Base-by-base conservation (phyloP, 2,888 invertebrate species). In the Acanthosepion lycidas region DNA sequence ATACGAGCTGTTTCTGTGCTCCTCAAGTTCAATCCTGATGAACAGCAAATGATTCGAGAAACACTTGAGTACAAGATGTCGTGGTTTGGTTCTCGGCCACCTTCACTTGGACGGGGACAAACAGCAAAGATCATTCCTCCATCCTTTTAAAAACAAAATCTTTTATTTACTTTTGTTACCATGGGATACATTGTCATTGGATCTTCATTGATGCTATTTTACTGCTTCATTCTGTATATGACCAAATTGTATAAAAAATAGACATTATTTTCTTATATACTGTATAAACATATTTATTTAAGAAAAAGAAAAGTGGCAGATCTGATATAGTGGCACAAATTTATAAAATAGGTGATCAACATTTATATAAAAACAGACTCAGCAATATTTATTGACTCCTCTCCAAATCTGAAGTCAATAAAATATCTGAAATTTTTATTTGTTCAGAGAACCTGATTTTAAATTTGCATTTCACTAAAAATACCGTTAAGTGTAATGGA, bases 1-100 rank as follows among this genome's bases (percentile, higher is more conserved):
- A 99, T 99, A 28, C 98, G 98, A 96, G 99, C 99, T 0, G 98
- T 99, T 6, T 98, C 99, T 0, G 98, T 98, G 0, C 97, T 99
- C 94, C 98, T 99, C 59, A 98, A 98, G 95, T 98, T 99, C 95
- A 98, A 98, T 0, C 98, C 98, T 49, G 99, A 99, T 96, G 99
- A 99, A 97, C 99, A 99, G 97, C 98, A 98, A 96, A 97, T 99
- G 20, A 98, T 99, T 18, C 98, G 98, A 94, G 98, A 98, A 96
- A 98, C 98, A 0, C 97, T 98, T 95, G 98, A 98, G 96, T 98
- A 98, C 98, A 98, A 98, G 96, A 98, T 98, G 98, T 98, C 98
- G 15, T 98, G 98, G 98, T 98, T 98, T 97, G 98, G 98, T 6
- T 97, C 98, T 26, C 97, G 97, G 97, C 78, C 78, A 78, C 98